Percentiles rank a stretch among this genome's conserved stretches.
These are phyloP conservation scores for Catharus minimus DNA, from an alignment of 2,113 vertebrate genomes.

Conservation along the genomic window DNA sequence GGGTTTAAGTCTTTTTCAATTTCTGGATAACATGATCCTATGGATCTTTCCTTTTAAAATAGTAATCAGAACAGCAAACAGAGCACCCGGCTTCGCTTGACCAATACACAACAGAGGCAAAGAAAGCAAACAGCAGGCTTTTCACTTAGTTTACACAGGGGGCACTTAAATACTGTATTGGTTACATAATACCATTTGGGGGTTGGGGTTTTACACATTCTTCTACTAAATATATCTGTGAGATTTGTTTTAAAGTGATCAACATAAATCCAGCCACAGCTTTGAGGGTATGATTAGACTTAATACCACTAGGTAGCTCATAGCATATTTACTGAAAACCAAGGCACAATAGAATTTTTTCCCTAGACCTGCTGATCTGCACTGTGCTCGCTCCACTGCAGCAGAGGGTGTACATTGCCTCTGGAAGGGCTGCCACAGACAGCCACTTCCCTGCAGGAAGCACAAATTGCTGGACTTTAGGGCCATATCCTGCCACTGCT, in stretches of 20 bases:
- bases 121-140: conserved; percentile 61
- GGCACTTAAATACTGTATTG: conserved; percentile 58
- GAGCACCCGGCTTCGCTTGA: neutral
- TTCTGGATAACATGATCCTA: conserved; percentile 57
- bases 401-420: neutral
- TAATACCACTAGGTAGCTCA: conserved; percentile 16
- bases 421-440: neutral
- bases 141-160: conserved; percentile 61
- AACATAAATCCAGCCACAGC: conserved; percentile 22
- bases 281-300: conserved; percentile 25
- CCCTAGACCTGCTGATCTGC: neutral
- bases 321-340: neutral
- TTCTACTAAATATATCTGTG: conserved; percentile 35
- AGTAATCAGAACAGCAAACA: conserved; percentile 63
- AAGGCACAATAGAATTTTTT: neutral
- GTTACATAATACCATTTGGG: conserved; percentile 57
- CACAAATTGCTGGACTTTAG: neutral
- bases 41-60: conserved; percentile 56
- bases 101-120: conserved; percentile 50
- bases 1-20: conserved; percentile 37
- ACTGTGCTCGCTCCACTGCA: accelerated
- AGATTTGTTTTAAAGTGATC: conserved; percentile 55
- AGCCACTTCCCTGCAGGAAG: conserved; percentile 8
- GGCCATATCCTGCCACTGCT: conserved; percentile 1
- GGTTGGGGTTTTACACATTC: conserved; percentile 51